Percentiles rank a stretch among this genome's conserved stretches.
These are phyloP conservation scores for Napeogenes sylphis DNA, from an alignment of 2,888 invertebrate species.

Conservation along the genomic window DNA sequence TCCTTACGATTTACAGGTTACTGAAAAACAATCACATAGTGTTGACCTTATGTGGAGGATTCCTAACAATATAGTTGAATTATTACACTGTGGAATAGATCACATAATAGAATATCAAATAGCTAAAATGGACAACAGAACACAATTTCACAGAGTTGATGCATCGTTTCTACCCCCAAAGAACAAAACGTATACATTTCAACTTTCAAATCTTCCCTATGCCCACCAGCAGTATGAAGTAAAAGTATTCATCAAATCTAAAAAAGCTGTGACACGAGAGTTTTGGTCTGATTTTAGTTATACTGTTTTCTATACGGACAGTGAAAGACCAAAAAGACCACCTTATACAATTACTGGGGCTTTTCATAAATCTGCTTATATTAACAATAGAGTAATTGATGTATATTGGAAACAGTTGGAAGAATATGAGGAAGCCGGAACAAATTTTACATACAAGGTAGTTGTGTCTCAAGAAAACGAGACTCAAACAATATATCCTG, in stretches of 20 bases:
- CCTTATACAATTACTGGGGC: conserved; percentile 85
- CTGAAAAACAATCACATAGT: conserved; percentile 54
- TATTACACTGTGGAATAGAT: conserved; percentile 54
- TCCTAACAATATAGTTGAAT: conserved; percentile 55
- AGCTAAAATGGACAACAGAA: conserved; percentile 64
- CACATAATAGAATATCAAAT: conserved; percentile 71
- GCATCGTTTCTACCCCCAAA: conserved; percentile 49
- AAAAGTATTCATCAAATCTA: conserved; percentile 81
- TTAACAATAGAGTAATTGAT: conserved; percentile 78
- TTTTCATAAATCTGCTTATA: conserved; percentile 80
- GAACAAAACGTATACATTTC: conserved; percentile 57
- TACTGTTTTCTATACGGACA: conserved; percentile 78
- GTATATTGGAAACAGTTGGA: conserved; percentile 89
- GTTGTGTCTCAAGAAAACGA: conserved; percentile 53
- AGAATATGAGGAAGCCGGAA: conserved; percentile 83
- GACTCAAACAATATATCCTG: conserved; percentile 55
- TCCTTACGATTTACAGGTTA: conserved; percentile 48
- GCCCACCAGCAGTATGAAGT: conserved; percentile 85
- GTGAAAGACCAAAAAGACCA: conserved; percentile 79
- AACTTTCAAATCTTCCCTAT: conserved; percentile 78
- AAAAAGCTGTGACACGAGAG: conserved; percentile 70
- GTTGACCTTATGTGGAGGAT: conserved; percentile 60
- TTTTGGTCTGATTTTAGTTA: conserved; percentile 85
- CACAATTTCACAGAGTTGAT: conserved; percentile 62
- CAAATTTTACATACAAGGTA: conserved; percentile 84